These are phyloP conservation scores for Megaceryle torquata DNA, from an alignment of 2,113 vertebrate genomes.

Conservation along the genomic window DNA sequence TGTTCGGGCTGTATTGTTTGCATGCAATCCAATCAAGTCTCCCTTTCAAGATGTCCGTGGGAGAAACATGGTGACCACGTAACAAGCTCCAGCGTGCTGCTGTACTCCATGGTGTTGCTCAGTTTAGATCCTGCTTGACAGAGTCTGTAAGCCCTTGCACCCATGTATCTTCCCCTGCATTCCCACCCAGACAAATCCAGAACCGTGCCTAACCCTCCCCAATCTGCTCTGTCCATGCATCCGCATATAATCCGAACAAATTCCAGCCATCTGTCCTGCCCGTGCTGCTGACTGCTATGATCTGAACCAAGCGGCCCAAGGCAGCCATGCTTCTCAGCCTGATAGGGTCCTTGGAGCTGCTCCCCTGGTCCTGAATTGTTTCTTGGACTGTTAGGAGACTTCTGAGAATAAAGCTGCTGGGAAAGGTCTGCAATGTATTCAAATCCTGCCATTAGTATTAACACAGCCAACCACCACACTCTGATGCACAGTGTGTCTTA, in stretches of 20 bases:
- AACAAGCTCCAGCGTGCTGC: not conserved
- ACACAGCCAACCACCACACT: not conserved
- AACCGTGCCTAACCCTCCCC: not conserved
- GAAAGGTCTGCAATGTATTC: not conserved
- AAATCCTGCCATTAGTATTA: not conserved
- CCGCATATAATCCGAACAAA: not conserved
- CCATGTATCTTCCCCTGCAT: not conserved
- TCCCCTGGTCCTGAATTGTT: not conserved
- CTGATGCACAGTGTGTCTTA: not conserved
- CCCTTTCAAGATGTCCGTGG: not conserved
- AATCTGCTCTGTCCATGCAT: not conserved
- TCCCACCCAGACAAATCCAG: slow-evolving; percentile 40
- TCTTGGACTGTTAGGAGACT: not conserved
- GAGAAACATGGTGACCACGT: not conserved
- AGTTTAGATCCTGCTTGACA: not conserved
- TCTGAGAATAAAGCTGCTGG: not conserved
- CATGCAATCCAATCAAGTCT: not conserved
- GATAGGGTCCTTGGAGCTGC: not conserved
- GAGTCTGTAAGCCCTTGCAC: not conserved
- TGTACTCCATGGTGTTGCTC: not conserved
- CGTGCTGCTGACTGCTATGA: not conserved
- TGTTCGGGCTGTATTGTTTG: not conserved
- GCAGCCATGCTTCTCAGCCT: not conserved
- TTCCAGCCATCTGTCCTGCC: not conserved
- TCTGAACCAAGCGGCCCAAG: not conserved